These are phyloP conservation scores for Drosophila monieri DNA, from an alignment of 2,888 invertebrate genomes.

Conservation along the genomic window DNA sequence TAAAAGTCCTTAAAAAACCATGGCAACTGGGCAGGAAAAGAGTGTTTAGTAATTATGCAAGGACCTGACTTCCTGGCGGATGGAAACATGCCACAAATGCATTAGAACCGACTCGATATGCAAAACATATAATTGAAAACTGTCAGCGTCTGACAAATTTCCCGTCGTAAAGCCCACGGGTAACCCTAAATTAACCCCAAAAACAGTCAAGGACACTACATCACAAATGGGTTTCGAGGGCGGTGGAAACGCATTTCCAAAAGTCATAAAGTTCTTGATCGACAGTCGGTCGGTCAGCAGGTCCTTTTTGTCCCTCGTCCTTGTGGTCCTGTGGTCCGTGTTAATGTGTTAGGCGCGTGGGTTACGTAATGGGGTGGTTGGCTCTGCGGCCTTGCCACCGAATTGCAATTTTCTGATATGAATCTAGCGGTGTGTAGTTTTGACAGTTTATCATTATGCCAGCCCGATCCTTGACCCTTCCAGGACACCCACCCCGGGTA, in stretches of 20 bases:
- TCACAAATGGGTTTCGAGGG: constrained; percentile 18
- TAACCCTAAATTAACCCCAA: constrained; percentile 59
- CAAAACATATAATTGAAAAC: constrained; percentile 62
- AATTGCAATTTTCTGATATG: constrained; percentile 51
- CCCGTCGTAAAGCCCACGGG: constrained; percentile 42
- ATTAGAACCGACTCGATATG: constrained; percentile 37
- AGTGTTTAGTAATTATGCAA: constrained; percentile 27
- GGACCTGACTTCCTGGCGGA: constrained; percentile 21
- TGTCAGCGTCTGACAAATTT: constrained; percentile 62
- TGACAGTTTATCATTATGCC: constrained; percentile 66
- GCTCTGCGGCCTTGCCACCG: constrained; percentile 5
- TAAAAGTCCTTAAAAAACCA: neutral
- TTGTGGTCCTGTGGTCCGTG: constrained; percentile 29
- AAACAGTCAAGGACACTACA: neutral
- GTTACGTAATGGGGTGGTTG: constrained; percentile 27
- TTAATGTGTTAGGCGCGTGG: constrained; percentile 70
- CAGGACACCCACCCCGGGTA: constrained; percentile 13
- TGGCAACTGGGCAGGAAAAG: constrained; percentile 13
- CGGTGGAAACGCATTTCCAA: constrained; percentile 7
- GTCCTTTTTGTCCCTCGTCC: constrained; percentile 2
- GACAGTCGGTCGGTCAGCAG: constrained; percentile 48
- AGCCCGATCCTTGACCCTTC: constrained; percentile 22
- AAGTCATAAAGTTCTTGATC: constrained; percentile 66
- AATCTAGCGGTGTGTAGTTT: constrained; percentile 54
- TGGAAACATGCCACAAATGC: constrained; percentile 47